Base-by-base conservation (phyloP, 2,113 vertebrate genomes). In the Lophotis ruficrista region DNA sequence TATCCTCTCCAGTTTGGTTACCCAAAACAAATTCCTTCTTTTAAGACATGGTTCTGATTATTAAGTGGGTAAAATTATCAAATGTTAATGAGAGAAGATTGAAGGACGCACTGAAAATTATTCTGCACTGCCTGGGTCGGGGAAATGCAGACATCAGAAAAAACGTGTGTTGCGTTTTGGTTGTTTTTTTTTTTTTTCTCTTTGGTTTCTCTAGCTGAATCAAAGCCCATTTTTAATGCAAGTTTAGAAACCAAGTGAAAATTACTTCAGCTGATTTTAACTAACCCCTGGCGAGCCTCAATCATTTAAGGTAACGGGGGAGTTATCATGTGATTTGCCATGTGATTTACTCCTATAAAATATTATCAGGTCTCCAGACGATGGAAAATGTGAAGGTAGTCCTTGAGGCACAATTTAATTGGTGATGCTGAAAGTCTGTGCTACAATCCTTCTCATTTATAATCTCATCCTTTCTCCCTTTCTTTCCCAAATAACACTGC, bases 381-480 rank as follows among this genome's bases (percentile, higher is more conserved):
- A 83, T 72, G 83, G 76, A 45, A 96, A 89, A 94, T 48, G 24
- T 65, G 69, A 88, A 83, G 64, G 38, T 19, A 77, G 71, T 88
- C 83, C 88, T 95, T 66, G 56, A 94, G 80, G 80, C 72, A 85
- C 90, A 70, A n/a, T 90, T 86, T 94, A 86, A 92, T 57, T 87
- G 78, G 56, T 71, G 53, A 50, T 94, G 64, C 24, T 83, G 68
- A 38, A 91, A 70, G 66, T 24, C 79, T 65, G 10, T 57, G 43
- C 51, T 81, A 75, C 0, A 0, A 89, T 72, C 33, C 38, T 8
- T 83, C 68, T 92, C 65, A 48, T 95, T 83, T 90, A 51, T 71
- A 89, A 89, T 58, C 56, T 81, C 53, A 87, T 51, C 65, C 60
- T 90, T 95, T 89, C 33, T 93, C 23, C 51, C 19, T 80, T 72